Evolutionary conservation across 2,113 vertebrate genomes (phyloP).

Genomic region (Trachemys scripta): DNA sequence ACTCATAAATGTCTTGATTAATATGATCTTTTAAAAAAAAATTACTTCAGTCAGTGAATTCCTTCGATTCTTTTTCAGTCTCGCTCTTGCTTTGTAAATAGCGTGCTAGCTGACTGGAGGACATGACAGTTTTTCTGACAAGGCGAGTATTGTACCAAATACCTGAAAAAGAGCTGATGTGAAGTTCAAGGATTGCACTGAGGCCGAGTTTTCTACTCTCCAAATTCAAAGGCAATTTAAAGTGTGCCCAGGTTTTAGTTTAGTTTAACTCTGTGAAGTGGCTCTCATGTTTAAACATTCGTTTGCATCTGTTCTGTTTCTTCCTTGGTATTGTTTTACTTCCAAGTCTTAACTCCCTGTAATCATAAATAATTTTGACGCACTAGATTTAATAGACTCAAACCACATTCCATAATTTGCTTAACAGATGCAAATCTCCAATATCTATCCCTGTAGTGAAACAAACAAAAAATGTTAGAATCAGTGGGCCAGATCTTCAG

Average conservation of each 20-base stretch:
- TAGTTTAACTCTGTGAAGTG: neutral
- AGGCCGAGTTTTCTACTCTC: neutral
- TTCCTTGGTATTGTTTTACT: neutral
- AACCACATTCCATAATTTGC: neutral
- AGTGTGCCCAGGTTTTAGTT: neutral
- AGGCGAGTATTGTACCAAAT: neutral
- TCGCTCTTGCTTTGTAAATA: constrained; percentile 30
- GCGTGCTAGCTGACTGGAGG: neutral
- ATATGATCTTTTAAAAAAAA: constrained; percentile 39
- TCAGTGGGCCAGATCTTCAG: neutral
- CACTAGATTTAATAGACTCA: neutral
- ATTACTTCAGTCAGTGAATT: neutral
- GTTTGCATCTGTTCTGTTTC: neutral
- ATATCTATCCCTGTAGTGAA: neutral
- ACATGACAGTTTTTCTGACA: constrained; percentile 15
- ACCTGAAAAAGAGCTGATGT: neutral
- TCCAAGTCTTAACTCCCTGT: neutral
- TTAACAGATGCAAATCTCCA: neutral
- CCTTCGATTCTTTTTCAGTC: neutral
- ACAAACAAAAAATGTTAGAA: neutral
- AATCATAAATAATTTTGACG: constrained; percentile 3
- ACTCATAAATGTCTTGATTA: constrained; percentile 67
- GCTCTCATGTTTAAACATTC: neutral
- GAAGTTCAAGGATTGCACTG: neutral
- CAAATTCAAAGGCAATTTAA: neutral